Evolutionary conservation across 2,888 invertebrate species (phyloP), one percentile per base, ranked within the genome.

Genomic region (Drosophila fungiperda): DNA sequence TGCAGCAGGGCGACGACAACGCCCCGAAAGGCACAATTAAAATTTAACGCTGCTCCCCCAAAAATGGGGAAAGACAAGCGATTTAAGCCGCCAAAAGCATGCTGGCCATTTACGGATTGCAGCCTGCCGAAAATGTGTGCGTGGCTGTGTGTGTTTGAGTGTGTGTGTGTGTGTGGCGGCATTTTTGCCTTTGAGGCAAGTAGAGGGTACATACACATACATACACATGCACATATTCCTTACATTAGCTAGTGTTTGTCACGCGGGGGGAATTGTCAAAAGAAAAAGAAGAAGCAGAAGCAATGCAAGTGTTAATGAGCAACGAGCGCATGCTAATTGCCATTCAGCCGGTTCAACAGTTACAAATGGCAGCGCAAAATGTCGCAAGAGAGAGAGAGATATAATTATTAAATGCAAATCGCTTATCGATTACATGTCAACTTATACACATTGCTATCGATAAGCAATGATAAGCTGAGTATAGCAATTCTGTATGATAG

Each of bases 11-110:
- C 73, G 66, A 69, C 73, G 82, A 79, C 85, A 77, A 85, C 86
- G 88, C 88, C 87, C 86, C 88, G 84, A 81, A 89, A 85, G 86
- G 72, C 87, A 88, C 87, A 87, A 89, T 87, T 87, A 87, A 87
- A 87, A 89, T 87, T 87, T 89, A 83, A 87, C 88, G 87, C 89
- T 45, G 55, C 58, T 62, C 89, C 84, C 82, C 45, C 45, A 45
- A 78, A 89, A 78, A 89, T 76, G 73, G 63, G 78, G 85, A 45
- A 23, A 23, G 23, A 62, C 76, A 81, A 65, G 49, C 78, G 72
- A 74, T 63, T 55, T 55, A 49, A 63, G 73, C 68, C 71, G 65
- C 60, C 70, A 68, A 64, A 71, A 65, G 55, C 74, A 76, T 57
- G 73, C 60, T 78, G 79, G 68, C 83, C 88, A 83, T 87, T 82